Conservation (phyloP, 1,140 invertebrate genomes). For the Notospermus geniculatus region DNA sequence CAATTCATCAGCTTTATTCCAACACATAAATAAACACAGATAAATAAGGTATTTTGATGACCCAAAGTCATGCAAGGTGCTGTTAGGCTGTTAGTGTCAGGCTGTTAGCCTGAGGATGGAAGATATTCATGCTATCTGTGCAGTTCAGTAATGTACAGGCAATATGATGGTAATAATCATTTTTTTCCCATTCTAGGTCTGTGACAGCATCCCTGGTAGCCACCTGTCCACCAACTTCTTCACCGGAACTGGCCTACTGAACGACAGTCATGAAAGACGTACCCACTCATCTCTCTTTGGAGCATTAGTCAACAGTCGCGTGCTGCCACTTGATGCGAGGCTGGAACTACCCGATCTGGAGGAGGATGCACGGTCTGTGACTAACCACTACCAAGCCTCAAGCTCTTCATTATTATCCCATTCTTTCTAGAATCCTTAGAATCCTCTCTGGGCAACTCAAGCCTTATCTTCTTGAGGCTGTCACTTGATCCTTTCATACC, state of each 20-base stretch:
- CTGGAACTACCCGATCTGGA: slow-evolving; percentile 33
- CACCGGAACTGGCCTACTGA: slow-evolving; percentile 14
- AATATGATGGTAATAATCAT: neutral
- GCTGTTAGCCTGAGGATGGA: too few species aligned
- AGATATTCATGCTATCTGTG: too few species aligned
- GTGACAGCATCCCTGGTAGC: too few species aligned
- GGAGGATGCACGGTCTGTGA: slow-evolving; percentile 12
- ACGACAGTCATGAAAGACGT: slow-evolving; percentile 30
- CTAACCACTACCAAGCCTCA: neutral
- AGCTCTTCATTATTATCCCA: neutral
- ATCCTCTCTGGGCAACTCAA: too few species aligned
- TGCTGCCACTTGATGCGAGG: slow-evolving; percentile 23
- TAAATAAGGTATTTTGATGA: too few species aligned
- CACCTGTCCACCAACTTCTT: slow-evolving; percentile 2
- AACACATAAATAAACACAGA: too few species aligned
- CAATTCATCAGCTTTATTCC: too few species aligned
- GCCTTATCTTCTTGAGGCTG: too few species aligned
- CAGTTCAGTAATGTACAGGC: neutral
- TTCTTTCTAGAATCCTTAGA: too few species aligned
- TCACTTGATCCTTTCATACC: too few species aligned
- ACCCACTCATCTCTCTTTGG: slow-evolving; percentile 32
- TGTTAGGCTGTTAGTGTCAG: too few species aligned
- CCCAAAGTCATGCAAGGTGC: too few species aligned
- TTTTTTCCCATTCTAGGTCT: slow-evolving; percentile 5
- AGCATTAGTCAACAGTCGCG: slow-evolving; percentile 29